These are phyloP conservation scores for Ivindomyrus marchei DNA, from an alignment of 2,113 vertebrate species.

Conservation along the genomic window DNA sequence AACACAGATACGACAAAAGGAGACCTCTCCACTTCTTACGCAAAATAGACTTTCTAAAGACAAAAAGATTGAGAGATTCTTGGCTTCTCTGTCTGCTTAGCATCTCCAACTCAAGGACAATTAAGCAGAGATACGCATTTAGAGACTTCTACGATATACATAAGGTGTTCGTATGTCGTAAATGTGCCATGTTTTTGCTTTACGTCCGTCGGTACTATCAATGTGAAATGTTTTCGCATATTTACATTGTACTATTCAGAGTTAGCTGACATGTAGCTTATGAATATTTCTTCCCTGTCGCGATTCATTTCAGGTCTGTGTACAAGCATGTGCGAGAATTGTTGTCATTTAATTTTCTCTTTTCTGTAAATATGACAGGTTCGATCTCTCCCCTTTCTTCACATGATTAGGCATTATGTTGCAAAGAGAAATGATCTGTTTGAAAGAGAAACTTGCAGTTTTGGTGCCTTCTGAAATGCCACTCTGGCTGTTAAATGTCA, in stretches of 20 bases:
- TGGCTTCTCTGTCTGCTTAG: conserved; percentile 44
- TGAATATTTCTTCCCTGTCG: conserved; percentile 64
- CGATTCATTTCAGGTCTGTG: background rate
- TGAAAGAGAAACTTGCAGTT: conserved; percentile 61
- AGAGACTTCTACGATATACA: conserved; percentile 79
- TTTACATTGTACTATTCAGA: conserved; percentile 90
- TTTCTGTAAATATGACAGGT: conserved; percentile 87
- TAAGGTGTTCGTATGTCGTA: conserved; percentile 86
- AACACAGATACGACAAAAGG: conserved; percentile 25
- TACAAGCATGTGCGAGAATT: conserved; percentile 88
- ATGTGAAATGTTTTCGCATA: conserved; percentile 87
- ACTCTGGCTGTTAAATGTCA: conserved; percentile 46
- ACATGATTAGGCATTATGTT: conserved; percentile 60
- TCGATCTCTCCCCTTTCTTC: conserved; percentile 70
- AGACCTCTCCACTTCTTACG: background rate
- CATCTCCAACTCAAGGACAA: conserved; percentile 32
- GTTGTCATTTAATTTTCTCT: conserved; percentile 68
- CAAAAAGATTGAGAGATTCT: conserved; percentile 33
- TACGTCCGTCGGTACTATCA: conserved; percentile 83
- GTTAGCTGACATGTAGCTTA: conserved; percentile 72
- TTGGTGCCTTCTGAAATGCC: conserved; percentile 88
- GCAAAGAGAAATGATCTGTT: conserved; percentile 33
- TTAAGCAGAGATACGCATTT: conserved; percentile 46
- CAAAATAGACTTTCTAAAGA: background rate
- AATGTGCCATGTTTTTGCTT: conserved; percentile 78